Evolutionary conservation across 2,797 vertebrate species (phyloP).

Genomic region (Florisuga fusca): DNA sequence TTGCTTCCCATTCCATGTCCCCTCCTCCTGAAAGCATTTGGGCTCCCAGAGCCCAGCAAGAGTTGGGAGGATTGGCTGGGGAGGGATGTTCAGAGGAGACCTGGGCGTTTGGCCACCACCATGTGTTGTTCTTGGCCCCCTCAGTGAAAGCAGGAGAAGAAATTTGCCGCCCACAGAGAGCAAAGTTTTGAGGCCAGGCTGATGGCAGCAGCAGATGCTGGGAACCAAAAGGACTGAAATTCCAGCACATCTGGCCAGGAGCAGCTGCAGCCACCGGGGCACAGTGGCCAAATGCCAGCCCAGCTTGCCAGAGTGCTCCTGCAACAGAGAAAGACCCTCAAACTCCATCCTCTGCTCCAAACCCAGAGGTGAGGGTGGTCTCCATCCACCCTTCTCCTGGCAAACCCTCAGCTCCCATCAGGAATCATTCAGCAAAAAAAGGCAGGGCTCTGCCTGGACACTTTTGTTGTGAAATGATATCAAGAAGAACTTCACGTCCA

Average conservation of each 20-base stretch:
- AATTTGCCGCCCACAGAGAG: neutral
- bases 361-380: fast-evolving
- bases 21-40: neutral
- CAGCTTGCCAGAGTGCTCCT: fast-evolving
- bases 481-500: fast-evolving
- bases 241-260: neutral
- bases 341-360: neutral
- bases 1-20: neutral
- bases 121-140: neutral
- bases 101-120: fast-evolving
- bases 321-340: neutral
- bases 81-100: neutral
- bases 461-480: neutral
- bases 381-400: neutral
- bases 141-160: neutral
- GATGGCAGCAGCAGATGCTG: neutral
- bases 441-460: neutral
- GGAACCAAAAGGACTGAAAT: neutral
- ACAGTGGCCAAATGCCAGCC: neutral
- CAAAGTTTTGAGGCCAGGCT: neutral
- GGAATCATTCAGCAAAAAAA: neutral
- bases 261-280: neutral
- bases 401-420: neutral
- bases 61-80: neutral
- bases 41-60: neutral